These are phyloP conservation scores for Turritopsis rubra DNA, from an alignment of 30 jellyfish, hydroid and myxozoan species.

Conservation along the genomic window DNA sequence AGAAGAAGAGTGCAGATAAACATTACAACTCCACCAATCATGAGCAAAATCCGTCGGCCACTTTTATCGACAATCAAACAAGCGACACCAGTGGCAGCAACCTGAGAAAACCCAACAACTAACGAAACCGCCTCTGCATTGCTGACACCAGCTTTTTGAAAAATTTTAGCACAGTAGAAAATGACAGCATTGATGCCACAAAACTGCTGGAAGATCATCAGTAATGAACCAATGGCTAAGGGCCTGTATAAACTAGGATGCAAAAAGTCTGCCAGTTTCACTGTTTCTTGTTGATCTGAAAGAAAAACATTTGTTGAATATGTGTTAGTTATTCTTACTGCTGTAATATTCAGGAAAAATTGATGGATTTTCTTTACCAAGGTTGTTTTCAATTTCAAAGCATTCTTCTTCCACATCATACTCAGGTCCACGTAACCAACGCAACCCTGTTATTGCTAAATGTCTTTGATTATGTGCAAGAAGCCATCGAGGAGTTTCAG, in stretches of 20 bases:
- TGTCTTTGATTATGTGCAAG: conserved; percentile 75
- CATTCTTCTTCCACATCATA: conserved; percentile 95
- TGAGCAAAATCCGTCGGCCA: conserved; percentile 78
- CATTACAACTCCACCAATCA: conserved; percentile 89
- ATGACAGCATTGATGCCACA: conserved; percentile 88
- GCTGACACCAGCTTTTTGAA: conserved; percentile 63
- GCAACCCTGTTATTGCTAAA: conserved; percentile 49
- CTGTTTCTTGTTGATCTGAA: conserved; percentile 80
- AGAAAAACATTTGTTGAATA: neutral
- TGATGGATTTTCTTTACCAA: no score
- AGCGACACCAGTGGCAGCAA: conserved; percentile 75
- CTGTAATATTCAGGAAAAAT: no score
- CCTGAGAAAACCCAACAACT: conserved; percentile 63
- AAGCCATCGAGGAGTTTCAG: conserved; percentile 97
- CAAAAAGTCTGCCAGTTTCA: conserved; percentile 50
- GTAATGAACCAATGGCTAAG: conserved; percentile 51
- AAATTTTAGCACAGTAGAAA: conserved; percentile 61
- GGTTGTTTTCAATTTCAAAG: conserved; percentile 83
- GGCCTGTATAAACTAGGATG: conserved; percentile 76
- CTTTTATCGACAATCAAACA: conserved; percentile 86
- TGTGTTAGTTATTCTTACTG: no score
- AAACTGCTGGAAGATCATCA: conserved; percentile 95
- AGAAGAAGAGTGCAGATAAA: conserved; percentile 50
- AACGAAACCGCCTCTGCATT: conserved; percentile 52
- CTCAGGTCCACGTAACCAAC: conserved; percentile 74